Conservation (phyloP, 2,888 invertebrate genomes). For the Euproctis similis region DNA sequence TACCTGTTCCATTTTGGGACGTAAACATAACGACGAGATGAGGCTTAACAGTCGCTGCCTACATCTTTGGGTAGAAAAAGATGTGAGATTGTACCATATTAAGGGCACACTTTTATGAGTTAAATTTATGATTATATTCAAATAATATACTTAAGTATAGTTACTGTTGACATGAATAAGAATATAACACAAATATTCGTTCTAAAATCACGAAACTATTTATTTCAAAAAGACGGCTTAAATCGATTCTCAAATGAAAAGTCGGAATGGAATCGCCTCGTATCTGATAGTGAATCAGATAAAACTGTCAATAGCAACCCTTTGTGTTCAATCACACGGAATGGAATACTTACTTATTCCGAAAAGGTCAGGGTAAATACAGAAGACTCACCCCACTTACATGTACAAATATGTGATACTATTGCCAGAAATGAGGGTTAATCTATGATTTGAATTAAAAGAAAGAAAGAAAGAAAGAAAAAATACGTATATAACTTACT, state of each 20-base stretch:
- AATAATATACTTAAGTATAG: too few relatives aligned
- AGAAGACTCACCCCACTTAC: conserved; percentile 6
- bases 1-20: too few relatives aligned
- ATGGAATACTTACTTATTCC: conserved; percentile 20
- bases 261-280: conserved; percentile 22
- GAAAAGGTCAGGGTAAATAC: conserved; percentile 17
- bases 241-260: conserved; percentile 25
- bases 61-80: too few relatives aligned
- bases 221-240: conserved; percentile 16
- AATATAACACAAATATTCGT: too few relatives aligned
- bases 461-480: background rate
- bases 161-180: too few relatives aligned
- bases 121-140: too few relatives aligned
- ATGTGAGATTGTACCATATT: too few relatives aligned
- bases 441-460: background rate
- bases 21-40: too few relatives aligned
- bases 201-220: conserved; percentile 5
- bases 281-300: conserved; percentile 37
- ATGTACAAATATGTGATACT: conserved; percentile 4
- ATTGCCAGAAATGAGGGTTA: conserved; percentile 1
- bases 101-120: too few relatives aligned
- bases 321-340: conserved; percentile 30
- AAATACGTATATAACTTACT: too few relatives aligned
- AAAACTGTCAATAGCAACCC: conserved; percentile 36
- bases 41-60: too few relatives aligned